Conservation (phyloP, 2,797 vertebrate species). For the Fistularia tabacaria region DNA sequence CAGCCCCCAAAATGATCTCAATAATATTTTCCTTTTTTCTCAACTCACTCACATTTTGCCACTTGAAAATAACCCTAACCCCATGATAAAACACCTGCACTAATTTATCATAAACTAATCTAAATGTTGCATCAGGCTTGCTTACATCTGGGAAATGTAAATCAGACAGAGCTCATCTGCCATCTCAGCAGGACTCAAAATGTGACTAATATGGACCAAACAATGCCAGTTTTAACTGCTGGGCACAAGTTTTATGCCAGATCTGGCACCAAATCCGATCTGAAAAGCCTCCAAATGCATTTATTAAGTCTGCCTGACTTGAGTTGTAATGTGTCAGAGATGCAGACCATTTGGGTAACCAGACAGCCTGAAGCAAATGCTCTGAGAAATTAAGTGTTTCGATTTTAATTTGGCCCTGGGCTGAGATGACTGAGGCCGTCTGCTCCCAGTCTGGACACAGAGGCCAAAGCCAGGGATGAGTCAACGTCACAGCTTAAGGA, state of each 20-base stretch:
- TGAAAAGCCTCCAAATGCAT: slow-evolving; percentile 47
- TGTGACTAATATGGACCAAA: slow-evolving; percentile 27
- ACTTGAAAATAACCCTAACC: background rate
- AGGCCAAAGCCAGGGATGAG: slow-evolving; percentile 58
- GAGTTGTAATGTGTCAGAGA: slow-evolving; percentile 39
- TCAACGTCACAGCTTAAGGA: slow-evolving; percentile 10
- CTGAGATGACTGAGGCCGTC: slow-evolving; percentile 33
- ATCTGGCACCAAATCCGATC: slow-evolving; percentile 26
- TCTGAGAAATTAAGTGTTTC: slow-evolving; percentile 56
- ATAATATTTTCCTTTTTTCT: background rate
- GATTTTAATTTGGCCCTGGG: slow-evolving; percentile 45
- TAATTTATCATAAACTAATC: background rate
- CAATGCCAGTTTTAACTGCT: slow-evolving; percentile 43
- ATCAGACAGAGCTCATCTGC: slow-evolving; percentile 31
- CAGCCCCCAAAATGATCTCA: too few relatives aligned
- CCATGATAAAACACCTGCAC: background rate
- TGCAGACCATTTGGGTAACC: slow-evolving; percentile 37
- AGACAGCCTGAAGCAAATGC: slow-evolving; percentile 42
- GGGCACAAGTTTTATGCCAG: slow-evolving; percentile 23
- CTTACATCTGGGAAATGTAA: slow-evolving; percentile 22
- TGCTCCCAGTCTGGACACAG: slow-evolving; percentile 45
- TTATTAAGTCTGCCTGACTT: slow-evolving; percentile 40
- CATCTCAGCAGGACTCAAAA: slow-evolving; percentile 17
- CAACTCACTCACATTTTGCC: background rate
- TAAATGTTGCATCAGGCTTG: background rate